Evolutionary conservation across 2,888 invertebrate species (phyloP).

Genomic region (Andrena trimmerana): DNA sequence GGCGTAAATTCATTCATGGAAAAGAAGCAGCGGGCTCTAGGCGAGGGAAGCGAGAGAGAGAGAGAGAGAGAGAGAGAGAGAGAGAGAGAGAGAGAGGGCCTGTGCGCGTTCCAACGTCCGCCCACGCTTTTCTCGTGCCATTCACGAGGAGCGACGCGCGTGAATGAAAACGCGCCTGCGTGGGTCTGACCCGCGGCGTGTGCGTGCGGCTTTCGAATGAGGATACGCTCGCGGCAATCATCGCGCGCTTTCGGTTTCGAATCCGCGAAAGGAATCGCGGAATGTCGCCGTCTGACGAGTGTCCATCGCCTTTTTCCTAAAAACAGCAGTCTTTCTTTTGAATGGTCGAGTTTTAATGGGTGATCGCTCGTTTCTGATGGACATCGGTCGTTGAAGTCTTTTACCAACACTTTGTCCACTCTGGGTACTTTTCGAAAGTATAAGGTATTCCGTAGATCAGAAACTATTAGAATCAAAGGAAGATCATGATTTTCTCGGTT

Average conservation of each 20-base stretch:
- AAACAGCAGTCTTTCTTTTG: not conserved
- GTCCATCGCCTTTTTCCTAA: not conserved
- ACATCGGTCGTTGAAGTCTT: too few relatives aligned
- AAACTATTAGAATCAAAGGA: too few relatives aligned
- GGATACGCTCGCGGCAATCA: constrained; percentile 20
- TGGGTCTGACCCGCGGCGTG: constrained; percentile 45
- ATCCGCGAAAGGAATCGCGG: constrained; percentile 41
- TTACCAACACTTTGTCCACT: too few relatives aligned
- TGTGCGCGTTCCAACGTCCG: constrained; percentile 71
- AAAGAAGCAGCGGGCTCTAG: constrained; percentile 67
- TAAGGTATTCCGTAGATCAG: too few relatives aligned
- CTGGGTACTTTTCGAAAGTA: too few relatives aligned
- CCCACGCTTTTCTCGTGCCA: constrained; percentile 77
- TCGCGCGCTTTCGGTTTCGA: constrained; percentile 33
- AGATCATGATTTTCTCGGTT: too few relatives aligned
- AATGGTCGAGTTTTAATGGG: too few relatives aligned
- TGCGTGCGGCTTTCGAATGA: constrained; percentile 21
- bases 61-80: constrained; percentile 13
- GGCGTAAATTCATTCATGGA: constrained; percentile 79
- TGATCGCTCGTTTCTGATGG: too few relatives aligned
- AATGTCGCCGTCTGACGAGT: constrained; percentile 27
- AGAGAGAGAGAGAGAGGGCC: constrained; percentile 29
- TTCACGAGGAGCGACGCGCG: constrained; percentile 70
- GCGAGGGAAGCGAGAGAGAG: constrained; percentile 17
- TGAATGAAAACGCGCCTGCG: constrained; percentile 75